A percentile compares a stretch with the other conserved stretches of the same genome.
These are phyloP conservation scores for Xestia rhomboidea DNA, from an alignment of 2,888 invertebrate species.

Conservation along the genomic window DNA sequence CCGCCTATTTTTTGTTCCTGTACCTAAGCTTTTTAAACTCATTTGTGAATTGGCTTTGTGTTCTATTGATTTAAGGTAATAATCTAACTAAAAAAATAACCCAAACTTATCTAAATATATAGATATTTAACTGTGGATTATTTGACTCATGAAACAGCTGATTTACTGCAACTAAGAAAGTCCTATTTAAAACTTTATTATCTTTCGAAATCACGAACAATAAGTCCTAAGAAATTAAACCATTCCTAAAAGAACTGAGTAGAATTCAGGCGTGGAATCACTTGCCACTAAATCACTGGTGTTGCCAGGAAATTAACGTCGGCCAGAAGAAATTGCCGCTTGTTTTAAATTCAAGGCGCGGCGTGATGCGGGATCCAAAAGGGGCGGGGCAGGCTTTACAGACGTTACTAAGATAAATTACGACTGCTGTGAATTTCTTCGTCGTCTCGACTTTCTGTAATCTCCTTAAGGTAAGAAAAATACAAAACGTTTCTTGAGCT, in stretches of 20 bases:
- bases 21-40: neutral
- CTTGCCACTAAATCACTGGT: slow-evolving; percentile 82
- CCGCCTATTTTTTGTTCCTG: neutral
- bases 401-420: slow-evolving; percentile 88
- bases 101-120: neutral
- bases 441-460: slow-evolving; percentile 70
- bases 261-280: slow-evolving; percentile 63
- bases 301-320: slow-evolving; percentile 83
- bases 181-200: slow-evolving; percentile 3
- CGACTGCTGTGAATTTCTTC: slow-evolving; percentile 77
- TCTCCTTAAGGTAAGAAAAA: slow-evolving; percentile 80
- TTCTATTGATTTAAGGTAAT: neutral
- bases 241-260: slow-evolving; percentile 43
- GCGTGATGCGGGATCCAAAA: slow-evolving; percentile 83
- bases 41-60: neutral
- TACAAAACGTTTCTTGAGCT: slow-evolving; percentile 68
- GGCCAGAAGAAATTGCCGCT: slow-evolving; percentile 75
- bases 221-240: slow-evolving; percentile 36
- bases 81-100: neutral
- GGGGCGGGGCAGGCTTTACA: slow-evolving; percentile 82
- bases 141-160: neutral
- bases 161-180: neutral
- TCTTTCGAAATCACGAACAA: slow-evolving; percentile 28
- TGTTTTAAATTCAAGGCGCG: slow-evolving; percentile 81
- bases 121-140: neutral